Evolutionary conservation across 2,888 invertebrate genomes (phyloP).

Genomic region (Pseudoips prasinana): DNA sequence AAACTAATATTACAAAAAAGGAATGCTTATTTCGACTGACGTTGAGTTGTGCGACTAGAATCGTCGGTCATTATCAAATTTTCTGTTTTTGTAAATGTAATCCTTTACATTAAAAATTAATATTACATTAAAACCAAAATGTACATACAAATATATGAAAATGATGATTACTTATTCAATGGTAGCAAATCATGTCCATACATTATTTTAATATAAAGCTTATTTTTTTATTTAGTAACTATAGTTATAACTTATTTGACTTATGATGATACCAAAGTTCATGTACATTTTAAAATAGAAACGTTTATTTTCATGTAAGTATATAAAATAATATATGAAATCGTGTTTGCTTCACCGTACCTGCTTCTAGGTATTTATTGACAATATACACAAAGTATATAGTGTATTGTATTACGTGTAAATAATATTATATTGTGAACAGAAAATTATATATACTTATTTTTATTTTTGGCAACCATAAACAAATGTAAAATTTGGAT

Average conservation of each 20-base stretch:
- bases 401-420: conserved; percentile 34
- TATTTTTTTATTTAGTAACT: conserved; percentile 34
- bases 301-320: conserved; percentile 15
- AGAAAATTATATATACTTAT: conserved; percentile 2
- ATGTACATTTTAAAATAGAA: conserved; percentile 19
- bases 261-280: conserved; percentile 16
- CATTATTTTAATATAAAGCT: conserved; percentile 26
- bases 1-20: too few species aligned
- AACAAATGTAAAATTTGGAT: too few species aligned
- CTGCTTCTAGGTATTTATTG: conserved; percentile 63
- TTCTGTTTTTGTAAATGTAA: too few species aligned
- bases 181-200: conserved; percentile 22
- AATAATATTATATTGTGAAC: conserved; percentile 30
- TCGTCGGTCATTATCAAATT: too few species aligned
- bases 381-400: conserved; percentile 54
- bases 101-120: too few species aligned
- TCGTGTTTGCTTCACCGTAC: conserved; percentile 63
- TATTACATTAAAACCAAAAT: too few species aligned
- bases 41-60: too few species aligned
- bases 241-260: conserved; percentile 16
- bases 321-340: conserved; percentile 22
- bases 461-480: too few species aligned
- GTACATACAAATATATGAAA: conserved; percentile 7
- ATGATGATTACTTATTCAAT: conserved; percentile 7
- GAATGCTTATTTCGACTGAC: too few species aligned